These are phyloP conservation scores for Heptranchias perlo DNA, from an alignment of 2,113 vertebrate species.

Conservation along the genomic window DNA sequence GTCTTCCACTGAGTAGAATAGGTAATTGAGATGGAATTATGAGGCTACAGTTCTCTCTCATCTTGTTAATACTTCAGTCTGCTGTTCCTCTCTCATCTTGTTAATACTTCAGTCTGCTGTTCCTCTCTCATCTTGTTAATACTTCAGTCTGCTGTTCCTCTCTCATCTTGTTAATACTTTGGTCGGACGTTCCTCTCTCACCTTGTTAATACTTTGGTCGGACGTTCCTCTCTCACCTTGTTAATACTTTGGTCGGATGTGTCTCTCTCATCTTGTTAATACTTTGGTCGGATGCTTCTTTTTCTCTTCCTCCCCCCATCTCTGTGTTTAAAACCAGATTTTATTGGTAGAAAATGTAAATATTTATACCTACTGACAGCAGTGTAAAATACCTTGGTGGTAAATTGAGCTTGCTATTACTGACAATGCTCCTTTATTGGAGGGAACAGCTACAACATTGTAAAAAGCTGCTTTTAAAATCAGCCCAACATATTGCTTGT, in stretches of 20 bases:
- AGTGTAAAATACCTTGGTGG: not conserved
- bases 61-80: too few relatives aligned
- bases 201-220: too few relatives aligned
- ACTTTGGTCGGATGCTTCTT: not conserved
- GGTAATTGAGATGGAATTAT: too few relatives aligned
- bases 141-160: not conserved
- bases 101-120: too few relatives aligned
- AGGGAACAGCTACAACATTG: not conserved
- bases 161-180: too few relatives aligned
- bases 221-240: not conserved
- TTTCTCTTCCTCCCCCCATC: not conserved
- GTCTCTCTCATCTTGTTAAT: too few relatives aligned
- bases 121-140: not conserved
- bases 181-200: not conserved
- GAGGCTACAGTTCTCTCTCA: too few relatives aligned
- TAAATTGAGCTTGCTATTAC: not conserved
- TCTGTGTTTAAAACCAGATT: not conserved
- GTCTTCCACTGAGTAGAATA: too few relatives aligned
- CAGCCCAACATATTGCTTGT: not conserved
- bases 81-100: not conserved
- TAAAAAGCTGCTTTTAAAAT: not conserved
- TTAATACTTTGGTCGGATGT: too few relatives aligned
- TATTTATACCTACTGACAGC: not conserved
- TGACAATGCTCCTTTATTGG: not conserved
- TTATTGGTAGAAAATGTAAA: not conserved